Percentiles rank a stretch among this genome's conserved stretches.
Evolutionary conservation across 2,797 vertebrate genomes (phyloP).

Genomic region (Propithecus deckenii): DNA sequence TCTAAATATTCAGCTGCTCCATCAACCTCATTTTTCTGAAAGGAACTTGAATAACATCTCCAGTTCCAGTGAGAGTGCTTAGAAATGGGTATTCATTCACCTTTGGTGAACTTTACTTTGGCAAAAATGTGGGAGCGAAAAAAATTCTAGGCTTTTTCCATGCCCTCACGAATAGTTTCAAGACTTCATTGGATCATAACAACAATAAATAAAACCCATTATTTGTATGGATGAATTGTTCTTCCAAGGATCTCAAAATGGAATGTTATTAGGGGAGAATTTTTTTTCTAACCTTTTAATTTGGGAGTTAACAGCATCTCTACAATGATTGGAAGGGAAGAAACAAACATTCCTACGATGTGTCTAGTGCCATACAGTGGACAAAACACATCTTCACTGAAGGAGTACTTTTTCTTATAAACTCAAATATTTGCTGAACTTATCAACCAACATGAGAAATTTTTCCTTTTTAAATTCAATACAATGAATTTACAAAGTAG

Average conservation of each 20-base stretch:
- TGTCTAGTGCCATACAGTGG: neutral
- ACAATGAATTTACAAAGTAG: neutral
- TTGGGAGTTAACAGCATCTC: neutral
- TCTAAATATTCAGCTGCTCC: neutral
- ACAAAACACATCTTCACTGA: neutral
- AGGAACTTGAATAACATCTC: neutral
- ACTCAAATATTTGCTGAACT: neutral
- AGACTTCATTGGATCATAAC: neutral
- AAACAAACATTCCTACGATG: neutral
- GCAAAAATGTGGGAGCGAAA: neutral
- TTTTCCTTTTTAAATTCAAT: neutral
- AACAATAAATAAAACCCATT: neutral
- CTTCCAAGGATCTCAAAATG: neutral
- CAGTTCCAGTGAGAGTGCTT: neutral
- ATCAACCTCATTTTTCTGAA: neutral
- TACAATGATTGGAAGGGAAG: neutral
- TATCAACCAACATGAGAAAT: neutral
- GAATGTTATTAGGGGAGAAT: neutral
- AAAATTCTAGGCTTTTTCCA: neutral
- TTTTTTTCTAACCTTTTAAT: constrained; percentile 12
- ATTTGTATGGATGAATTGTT: neutral
- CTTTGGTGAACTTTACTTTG: neutral
- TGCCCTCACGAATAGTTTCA: neutral
- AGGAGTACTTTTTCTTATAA: neutral
- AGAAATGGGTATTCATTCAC: neutral